Evolutionary conservation across 2,113 vertebrate species (phyloP).

Genomic region (Onychostruthus taczanowskii): DNA sequence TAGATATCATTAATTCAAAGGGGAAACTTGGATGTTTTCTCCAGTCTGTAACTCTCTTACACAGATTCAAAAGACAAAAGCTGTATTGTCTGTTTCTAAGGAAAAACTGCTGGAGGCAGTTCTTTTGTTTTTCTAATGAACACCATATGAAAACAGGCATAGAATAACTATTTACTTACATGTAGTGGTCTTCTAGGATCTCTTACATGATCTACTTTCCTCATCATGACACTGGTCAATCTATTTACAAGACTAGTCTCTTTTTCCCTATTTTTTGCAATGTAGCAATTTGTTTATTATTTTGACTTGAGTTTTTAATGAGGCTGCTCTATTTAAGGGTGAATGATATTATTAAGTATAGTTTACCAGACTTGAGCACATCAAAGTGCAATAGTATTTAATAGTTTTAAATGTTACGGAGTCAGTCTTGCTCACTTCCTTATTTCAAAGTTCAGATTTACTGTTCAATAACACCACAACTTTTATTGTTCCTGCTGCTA

Average conservation of each 20-base stretch:
- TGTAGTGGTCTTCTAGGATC: background rate
- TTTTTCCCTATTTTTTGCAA: background rate
- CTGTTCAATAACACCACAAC: background rate
- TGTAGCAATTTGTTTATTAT: background rate
- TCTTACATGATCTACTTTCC: background rate
- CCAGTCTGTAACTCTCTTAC: background rate
- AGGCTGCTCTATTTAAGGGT: background rate
- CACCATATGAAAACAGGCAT: slow-evolving; percentile 29
- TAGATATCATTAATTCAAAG: slow-evolving; percentile 35
- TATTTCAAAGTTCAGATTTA: slow-evolving; percentile 24
- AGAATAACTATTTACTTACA: slow-evolving; percentile 46
- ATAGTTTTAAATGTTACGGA: background rate
- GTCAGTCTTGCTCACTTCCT: background rate
- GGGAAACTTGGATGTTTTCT: slow-evolving; percentile 20
- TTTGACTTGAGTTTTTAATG: background rate
- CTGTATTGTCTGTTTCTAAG: slow-evolving; percentile 38
- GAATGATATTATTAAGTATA: background rate
- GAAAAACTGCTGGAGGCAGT: slow-evolving; percentile 38
- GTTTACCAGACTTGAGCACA: background rate
- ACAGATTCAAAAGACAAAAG: slow-evolving; percentile 49
- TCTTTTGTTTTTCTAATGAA: slow-evolving; percentile 57
- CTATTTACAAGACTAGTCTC: background rate
- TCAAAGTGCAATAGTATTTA: background rate
- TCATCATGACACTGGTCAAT: background rate
- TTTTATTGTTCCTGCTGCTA: background rate